Percentiles rank a stretch among this genome's conserved stretches.
These are phyloP conservation scores for Noctua fimbriata DNA, from an alignment of 2,888 invertebrate species.

Conservation along the genomic window DNA sequence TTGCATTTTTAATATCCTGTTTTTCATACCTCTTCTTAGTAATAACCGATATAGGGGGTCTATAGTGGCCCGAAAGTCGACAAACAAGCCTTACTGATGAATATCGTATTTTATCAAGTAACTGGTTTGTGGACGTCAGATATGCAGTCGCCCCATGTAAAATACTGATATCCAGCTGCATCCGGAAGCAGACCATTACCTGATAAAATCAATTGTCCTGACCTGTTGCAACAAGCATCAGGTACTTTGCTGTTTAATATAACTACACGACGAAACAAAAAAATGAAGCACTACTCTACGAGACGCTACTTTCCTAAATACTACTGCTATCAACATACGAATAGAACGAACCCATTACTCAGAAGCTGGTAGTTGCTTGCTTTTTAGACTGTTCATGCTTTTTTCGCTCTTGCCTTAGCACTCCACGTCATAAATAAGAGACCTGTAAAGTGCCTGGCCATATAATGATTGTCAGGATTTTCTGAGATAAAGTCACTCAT, in stretches of 20 bases:
- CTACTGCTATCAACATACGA: background rate
- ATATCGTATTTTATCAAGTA: background rate
- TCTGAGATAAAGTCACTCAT: too few species aligned
- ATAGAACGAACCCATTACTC: background rate
- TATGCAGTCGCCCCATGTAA: background rate
- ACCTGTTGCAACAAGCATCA: background rate
- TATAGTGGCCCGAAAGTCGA: background rate
- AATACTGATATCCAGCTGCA: background rate
- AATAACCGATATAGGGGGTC: too few species aligned
- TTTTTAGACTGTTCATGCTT: background rate
- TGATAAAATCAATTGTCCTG: background rate
- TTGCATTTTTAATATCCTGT: background rate
- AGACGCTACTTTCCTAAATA: background rate
- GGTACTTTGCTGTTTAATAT: background rate
- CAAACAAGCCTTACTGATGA: background rate
- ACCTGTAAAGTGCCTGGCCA: background rate
- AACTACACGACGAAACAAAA: background rate
- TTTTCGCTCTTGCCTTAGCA: background rate
- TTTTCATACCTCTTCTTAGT: conserved; percentile 8
- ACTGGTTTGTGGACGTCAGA: background rate
- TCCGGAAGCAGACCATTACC: background rate
- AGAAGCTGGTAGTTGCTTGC: background rate
- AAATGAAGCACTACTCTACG: background rate
- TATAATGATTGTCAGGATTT: background rate
- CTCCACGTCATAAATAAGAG: background rate